Conservation (phyloP, 2,113 vertebrate genomes). For the Rhinolophus ferrumequinum region DNA sequence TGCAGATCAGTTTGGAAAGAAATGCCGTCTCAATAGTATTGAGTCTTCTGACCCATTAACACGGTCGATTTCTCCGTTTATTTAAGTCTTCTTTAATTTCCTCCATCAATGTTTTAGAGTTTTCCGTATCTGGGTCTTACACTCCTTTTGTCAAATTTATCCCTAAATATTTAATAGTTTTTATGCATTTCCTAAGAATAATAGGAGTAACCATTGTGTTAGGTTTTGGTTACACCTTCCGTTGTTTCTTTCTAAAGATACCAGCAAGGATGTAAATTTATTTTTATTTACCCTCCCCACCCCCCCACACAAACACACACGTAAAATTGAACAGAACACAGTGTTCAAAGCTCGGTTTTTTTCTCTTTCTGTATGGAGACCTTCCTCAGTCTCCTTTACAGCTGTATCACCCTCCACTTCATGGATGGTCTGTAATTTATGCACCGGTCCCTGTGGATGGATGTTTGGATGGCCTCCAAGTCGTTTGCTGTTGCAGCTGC, state of each 20-base stretch:
- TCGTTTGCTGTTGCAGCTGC: neutral
- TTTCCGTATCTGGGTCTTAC: neutral
- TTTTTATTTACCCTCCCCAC: neutral
- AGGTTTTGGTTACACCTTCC: neutral
- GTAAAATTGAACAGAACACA: neutral
- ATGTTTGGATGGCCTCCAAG: neutral
- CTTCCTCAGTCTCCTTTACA: neutral
- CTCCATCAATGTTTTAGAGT: neutral
- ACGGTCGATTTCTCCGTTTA: neutral
- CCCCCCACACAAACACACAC: no score
- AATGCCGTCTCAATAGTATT: neutral
- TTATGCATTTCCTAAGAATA: neutral
- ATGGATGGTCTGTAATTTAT: neutral
- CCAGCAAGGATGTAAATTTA: neutral
- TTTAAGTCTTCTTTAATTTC: neutral
- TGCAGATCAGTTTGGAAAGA: neutral
- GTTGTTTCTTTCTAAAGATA: neutral
- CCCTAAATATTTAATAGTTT: neutral
- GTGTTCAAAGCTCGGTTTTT: neutral
- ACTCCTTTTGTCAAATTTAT: neutral
- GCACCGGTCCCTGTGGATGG: neutral
- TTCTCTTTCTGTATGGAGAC: neutral
- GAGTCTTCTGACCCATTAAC: neutral
- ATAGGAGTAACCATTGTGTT: neutral
- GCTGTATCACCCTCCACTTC: neutral